These are phyloP conservation scores for Dissostichus mawsoni DNA, from an alignment of 2,113 vertebrate genomes.

Conservation along the genomic window DNA sequence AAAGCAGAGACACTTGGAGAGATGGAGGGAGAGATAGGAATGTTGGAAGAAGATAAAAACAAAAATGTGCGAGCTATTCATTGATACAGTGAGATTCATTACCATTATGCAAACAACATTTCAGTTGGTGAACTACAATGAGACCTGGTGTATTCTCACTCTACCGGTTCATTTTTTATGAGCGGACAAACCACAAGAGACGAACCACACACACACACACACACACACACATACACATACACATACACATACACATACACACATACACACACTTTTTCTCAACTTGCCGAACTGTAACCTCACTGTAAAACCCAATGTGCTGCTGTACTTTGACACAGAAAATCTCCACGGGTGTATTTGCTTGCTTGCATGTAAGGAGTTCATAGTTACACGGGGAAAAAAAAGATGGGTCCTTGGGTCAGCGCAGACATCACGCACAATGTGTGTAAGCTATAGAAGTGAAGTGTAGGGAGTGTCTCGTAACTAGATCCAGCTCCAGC, in stretches of 20 bases:
- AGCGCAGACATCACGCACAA: slow-evolving; percentile 36
- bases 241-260: background rate
- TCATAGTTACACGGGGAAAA: background rate
- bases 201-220: slow-evolving; percentile 8
- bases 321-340: slow-evolving; percentile 10
- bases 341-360: slow-evolving; percentile 32
- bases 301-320: slow-evolving; percentile 20
- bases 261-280: background rate
- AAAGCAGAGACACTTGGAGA: slow-evolving; percentile 9
- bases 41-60: slow-evolving; percentile 41
- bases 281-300: slow-evolving; percentile 14
- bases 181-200: slow-evolving; percentile 10
- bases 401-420: slow-evolving; percentile 28
- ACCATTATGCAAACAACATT: slow-evolving; percentile 63
- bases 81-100: slow-evolving; percentile 2
- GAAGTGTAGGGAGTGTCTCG: slow-evolving; percentile 71
- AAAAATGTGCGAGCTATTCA: background rate
- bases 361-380: slow-evolving; percentile 12
- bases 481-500: slow-evolving; percentile 76
- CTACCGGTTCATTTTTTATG: slow-evolving; percentile 59
- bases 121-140: slow-evolving; percentile 38
- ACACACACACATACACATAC: background rate
- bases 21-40: slow-evolving; percentile 12
- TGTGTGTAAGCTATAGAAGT: slow-evolving; percentile 41
- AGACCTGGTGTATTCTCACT: slow-evolving; percentile 41